Percentiles rank a stretch among this genome's conserved stretches.
Evolutionary conservation across 92 coral and sea anemone species (phyloP).

Genomic region (Parazoanthus darwini): DNA sequence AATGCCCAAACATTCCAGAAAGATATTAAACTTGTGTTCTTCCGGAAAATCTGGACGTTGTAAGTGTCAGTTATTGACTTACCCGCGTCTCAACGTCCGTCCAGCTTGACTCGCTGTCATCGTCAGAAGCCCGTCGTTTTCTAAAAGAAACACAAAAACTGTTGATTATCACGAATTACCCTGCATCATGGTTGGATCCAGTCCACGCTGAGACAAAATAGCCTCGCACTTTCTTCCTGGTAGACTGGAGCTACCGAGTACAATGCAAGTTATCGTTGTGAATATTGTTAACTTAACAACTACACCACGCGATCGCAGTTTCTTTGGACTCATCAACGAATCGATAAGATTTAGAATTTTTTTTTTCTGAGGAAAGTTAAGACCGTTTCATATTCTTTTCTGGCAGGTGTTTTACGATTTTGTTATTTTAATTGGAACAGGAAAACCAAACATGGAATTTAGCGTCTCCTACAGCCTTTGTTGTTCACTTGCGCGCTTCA

Average conservation of each 20-base stretch:
- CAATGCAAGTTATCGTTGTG: background rate
- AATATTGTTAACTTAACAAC: too few relatives aligned
- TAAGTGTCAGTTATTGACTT: slow-evolving; percentile 8
- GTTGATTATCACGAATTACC: background rate
- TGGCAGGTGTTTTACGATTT: too few relatives aligned
- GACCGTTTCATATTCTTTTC: too few relatives aligned
- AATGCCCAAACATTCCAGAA: too few relatives aligned
- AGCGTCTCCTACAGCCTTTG: too few relatives aligned
- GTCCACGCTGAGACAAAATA: background rate
- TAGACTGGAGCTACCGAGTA: background rate
- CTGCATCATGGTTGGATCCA: background rate
- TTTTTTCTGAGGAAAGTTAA: too few relatives aligned
- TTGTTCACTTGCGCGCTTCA: too few relatives aligned
- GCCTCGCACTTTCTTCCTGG: background rate
- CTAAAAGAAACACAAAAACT: slow-evolving; percentile 39
- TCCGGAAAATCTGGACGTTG: background rate
- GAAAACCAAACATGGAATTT: too few relatives aligned
- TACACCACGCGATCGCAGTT: too few relatives aligned
- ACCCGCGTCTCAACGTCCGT: slow-evolving; percentile 98
- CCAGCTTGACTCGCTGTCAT: slow-evolving; percentile 81
- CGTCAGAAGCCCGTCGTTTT: slow-evolving; percentile 87
- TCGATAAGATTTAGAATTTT: too few relatives aligned
- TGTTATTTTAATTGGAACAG: too few relatives aligned
- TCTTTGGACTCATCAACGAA: background rate
- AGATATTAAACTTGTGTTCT: background rate